These are phyloP conservation scores for Paramormyrops hopkinsi DNA, from an alignment of 2,797 vertebrate genomes.

Conservation along the genomic window DNA sequence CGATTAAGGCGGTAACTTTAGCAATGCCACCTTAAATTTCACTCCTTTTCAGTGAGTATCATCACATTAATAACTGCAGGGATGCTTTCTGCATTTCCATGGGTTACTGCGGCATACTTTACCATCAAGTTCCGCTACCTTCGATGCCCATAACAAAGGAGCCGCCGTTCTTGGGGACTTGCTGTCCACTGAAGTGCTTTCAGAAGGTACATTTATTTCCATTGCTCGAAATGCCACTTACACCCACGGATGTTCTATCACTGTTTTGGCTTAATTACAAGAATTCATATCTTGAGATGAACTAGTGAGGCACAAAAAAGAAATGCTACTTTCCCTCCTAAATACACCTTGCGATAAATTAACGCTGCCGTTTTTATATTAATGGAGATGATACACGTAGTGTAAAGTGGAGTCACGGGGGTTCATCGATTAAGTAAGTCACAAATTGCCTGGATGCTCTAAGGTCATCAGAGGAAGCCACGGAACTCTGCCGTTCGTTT, in stretches of 20 bases:
- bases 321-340: neutral
- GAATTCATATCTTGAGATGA: constrained; percentile 11
- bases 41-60: neutral
- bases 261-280: constrained; percentile 3
- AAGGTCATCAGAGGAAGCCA: neutral
- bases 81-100: neutral
- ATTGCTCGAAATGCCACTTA: neutral
- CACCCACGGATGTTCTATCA: constrained; percentile 1
- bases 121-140: neutral
- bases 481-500: neutral
- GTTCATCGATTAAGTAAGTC: neutral
- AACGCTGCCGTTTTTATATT: neutral
- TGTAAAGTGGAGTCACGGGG: neutral
- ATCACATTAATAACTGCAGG: neutral
- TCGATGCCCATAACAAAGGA: neutral
- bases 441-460: neutral
- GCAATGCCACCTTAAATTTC: neutral
- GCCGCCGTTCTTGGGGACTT: neutral
- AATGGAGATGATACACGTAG: neutral
- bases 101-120: neutral
- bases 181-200: neutral
- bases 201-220: constrained; percentile 15
- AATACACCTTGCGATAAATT: neutral
- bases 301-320: neutral
- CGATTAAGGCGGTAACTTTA: neutral